phyloP scores from a whole-genome alignment of 2,797 vertebrate species.

The Sorex maritimensis region DNA sequence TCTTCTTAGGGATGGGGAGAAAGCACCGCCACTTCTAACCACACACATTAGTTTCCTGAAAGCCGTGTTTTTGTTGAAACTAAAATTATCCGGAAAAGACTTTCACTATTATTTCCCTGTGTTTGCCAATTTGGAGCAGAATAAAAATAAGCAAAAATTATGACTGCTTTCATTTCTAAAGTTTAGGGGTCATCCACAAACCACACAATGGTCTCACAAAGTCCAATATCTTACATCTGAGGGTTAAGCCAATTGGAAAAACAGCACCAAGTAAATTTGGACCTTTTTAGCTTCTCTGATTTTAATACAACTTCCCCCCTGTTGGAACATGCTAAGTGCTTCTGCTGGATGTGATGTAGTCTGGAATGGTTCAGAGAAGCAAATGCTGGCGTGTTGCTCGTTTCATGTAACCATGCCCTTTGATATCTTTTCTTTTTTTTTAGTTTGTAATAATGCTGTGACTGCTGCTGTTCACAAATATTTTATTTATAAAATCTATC shows the following conservation, averaged over 20 bases:
- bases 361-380: constrained; percentile 54
- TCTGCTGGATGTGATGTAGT: background rate
- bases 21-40: too few relatives aligned
- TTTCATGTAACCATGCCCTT: constrained; percentile 84
- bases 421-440: constrained; percentile 88
- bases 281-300: background rate
- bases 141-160: constrained; percentile 8
- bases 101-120: background rate
- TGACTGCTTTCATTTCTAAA: constrained; percentile 33
- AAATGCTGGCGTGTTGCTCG: constrained; percentile 79
- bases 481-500: constrained; percentile 91
- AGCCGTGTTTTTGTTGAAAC: background rate
- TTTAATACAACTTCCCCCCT: background rate
- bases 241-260: constrained; percentile 47
- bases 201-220: background rate
- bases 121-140: background rate
- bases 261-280: background rate
- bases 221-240: too few relatives aligned
- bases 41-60: background rate
- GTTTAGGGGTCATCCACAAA: background rate
- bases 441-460: constrained; percentile 89
- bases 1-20: background rate
- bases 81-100: constrained; percentile 41
- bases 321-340: constrained; percentile 49
- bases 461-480: constrained; percentile 90